Base-by-base conservation (phyloP, 2,113 vertebrate species). In the Brachypteracias leptosomus region DNA sequence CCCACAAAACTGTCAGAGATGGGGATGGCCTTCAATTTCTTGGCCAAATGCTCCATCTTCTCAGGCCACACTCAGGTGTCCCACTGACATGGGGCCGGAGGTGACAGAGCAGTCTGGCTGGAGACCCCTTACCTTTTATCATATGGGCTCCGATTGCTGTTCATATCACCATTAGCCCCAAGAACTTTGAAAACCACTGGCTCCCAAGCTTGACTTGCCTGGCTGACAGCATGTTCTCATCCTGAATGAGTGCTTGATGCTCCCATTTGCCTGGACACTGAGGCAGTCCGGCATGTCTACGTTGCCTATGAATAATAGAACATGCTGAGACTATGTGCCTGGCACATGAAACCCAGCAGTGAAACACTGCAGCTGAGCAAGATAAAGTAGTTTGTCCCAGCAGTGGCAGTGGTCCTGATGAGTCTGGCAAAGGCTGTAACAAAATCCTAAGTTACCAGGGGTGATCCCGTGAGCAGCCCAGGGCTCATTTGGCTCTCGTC, bases 161-260 rank as follows among this genome's bases (percentile, higher is more conserved):
- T 87, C 10, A 0, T 29, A 51, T 8, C 36, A 14, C 8, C 16
- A 51, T 21, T 3, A 85, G 31, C n/a, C 28, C 10, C 0, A 0
- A 67, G 44, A 51, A 73, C 42, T 77, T 44, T 24, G 46, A 31
- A 68, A 94, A 40, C 4, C 3, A 0, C 76, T 46, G 36, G 21
- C 8, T 89, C 42, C 21, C n/a, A 36, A 10, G 31, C 18, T 12
- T 35, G 58, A 14, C 19, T 54, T 0, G 2, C 13, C 35, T 42
- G 46, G 22, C 65, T 67, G 61, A 31, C 4, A 11, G 28, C 3
- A 0, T 0, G 0, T 33, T 80, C 68, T 77, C 55, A 52, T 52
- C 51, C 73, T 5, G 2, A 31, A 42, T 7, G 73, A 21, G 7
- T 12, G 36, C 28, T 68, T 1, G 0, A 40, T 24, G 22, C 18